Conservation (phyloP, 2,113 vertebrate genomes). For the Cricetomys ansorgei region DNA sequence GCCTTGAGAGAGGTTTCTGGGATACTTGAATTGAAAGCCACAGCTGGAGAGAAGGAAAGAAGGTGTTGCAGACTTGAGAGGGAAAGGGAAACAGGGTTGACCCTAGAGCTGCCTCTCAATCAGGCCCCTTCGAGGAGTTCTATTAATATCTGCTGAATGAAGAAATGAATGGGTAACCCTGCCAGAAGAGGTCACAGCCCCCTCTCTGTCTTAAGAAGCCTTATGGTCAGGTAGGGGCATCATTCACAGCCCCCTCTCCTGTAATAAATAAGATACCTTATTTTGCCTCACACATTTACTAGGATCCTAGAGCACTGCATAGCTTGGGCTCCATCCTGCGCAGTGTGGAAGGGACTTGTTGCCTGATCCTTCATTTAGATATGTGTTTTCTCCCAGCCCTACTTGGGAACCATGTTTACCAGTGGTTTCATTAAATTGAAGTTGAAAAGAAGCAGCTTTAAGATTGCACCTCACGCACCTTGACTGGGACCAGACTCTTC, state of each 20-base stretch:
- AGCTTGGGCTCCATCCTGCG: background rate
- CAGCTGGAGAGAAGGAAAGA: background rate
- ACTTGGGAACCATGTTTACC: background rate
- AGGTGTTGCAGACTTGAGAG: background rate
- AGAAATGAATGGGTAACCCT: accelerated
- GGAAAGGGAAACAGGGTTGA: accelerated
- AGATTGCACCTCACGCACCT: background rate
- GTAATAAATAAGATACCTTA: background rate
- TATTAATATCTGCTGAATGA: background rate
- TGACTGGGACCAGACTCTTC: background rate
- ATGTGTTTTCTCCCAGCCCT: background rate
- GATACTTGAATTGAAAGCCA: background rate
- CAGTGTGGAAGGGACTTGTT: background rate
- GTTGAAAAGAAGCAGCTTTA: background rate
- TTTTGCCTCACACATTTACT: background rate
- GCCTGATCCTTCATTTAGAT: background rate
- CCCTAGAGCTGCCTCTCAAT: background rate
- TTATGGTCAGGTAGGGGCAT: background rate
- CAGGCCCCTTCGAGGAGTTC: background rate
- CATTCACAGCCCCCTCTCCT: background rate
- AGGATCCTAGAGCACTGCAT: background rate
- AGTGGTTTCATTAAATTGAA: background rate
- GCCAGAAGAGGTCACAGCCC: accelerated
- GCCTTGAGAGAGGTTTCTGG: background rate
- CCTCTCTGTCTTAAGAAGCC: no score